These are phyloP conservation scores for Mythimna lalbum DNA, from an alignment of 2,888 invertebrate species.

Conservation along the genomic window DNA sequence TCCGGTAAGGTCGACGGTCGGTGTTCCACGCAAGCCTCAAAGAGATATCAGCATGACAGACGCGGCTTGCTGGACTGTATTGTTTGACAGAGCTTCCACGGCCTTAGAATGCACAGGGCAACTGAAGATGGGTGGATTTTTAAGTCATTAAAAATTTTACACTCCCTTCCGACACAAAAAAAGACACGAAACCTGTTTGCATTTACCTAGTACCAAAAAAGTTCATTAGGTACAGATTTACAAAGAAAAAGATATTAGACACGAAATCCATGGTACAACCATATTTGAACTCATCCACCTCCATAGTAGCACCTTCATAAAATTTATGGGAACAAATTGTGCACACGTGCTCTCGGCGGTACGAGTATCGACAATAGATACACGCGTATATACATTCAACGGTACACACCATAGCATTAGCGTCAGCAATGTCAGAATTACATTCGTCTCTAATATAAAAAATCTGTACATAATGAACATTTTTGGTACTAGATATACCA, in stretches of 20 bases:
- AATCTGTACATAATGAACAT: neutral
- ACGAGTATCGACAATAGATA: slow-evolving; percentile 42
- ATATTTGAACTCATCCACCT: slow-evolving; percentile 1
- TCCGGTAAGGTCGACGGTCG: too few relatives aligned
- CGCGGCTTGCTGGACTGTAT: too few relatives aligned
- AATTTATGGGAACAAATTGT: slow-evolving; percentile 51
- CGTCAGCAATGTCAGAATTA: slow-evolving; percentile 50
- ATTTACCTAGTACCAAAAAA: neutral
- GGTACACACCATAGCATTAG: slow-evolving; percentile 45
- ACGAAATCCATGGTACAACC: neutral
- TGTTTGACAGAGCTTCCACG: too few relatives aligned
- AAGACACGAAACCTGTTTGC: neutral
- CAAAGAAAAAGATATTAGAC: neutral
- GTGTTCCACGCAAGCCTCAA: too few relatives aligned
- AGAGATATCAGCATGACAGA: too few relatives aligned
- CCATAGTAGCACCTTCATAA: slow-evolving; percentile 45
- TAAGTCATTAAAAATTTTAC: too few relatives aligned
- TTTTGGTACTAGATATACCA: too few relatives aligned
- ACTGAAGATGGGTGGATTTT: too few relatives aligned
- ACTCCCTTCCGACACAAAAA: too few relatives aligned
- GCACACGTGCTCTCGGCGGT: slow-evolving; percentile 41
- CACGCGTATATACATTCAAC: slow-evolving; percentile 48
- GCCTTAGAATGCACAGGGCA: too few relatives aligned
- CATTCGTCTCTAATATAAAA: slow-evolving; percentile 53
- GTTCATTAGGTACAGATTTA: neutral